Evolutionary conservation across 2,797 vertebrate genomes (phyloP), one percentile per base, ranked within the genome.

Genomic region (Gymnodraco acuticeps): DNA sequence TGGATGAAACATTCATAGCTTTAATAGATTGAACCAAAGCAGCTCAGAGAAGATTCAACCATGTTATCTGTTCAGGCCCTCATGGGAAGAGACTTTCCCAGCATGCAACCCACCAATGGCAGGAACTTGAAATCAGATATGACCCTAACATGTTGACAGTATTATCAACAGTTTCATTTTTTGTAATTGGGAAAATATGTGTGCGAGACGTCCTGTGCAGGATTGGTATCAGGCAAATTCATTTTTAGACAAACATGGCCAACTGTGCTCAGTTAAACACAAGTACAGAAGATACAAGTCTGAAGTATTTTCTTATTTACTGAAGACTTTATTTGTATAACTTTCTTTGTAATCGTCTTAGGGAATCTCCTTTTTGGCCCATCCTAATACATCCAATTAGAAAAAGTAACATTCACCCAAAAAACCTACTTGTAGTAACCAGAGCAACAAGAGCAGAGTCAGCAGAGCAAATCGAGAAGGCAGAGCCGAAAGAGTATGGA

Each of bases 1-100:
- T 19, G 14, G 15, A 74, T 77, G 50, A 81, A 77, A 81, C 6
- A 78, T 68, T 76, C 56, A 69, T 73, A 42, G 43, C 10, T 76
- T 50, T 50, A 64, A 33, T 58, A 71, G 65, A 69, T 54, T 64
- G 70, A 55, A 68, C 19, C 23, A 60, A 74, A 19, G 23, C 33
- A 64, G 55, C 54, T 45, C 16, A 71, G 60, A 73, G 58, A 55
- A 82, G 73, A 81, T 84, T 70, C 79, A 84, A 59, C 41, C 17
- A 52, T 41, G 7, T 52, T 16, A 42, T 5, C 16, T 62, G n/a
- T 33, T 46, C 17, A 55, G 59, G 17, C 42, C 17, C 27, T 76
- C 23, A 52, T 10, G 9, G 9, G 56, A 17, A 47, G n/a, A 74
- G 2, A 3, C 14, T 45, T 33, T 47, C 50, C 23, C 27, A 72